Conservation (phyloP, 2,113 vertebrate species). For the Pholis gunnellus region DNA sequence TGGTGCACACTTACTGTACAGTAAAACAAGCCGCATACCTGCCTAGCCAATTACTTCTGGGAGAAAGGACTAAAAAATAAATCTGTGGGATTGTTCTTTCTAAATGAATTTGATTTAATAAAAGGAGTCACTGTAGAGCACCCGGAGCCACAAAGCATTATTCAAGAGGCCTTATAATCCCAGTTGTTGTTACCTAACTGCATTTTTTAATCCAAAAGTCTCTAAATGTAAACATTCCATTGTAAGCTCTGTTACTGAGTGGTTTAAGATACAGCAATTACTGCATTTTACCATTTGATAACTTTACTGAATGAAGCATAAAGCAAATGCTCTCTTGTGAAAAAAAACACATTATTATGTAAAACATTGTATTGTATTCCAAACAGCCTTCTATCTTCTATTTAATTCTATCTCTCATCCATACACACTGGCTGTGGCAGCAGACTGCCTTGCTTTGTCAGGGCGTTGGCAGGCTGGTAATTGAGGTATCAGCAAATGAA, state of each 20-base stretch:
- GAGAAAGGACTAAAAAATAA: not conserved
- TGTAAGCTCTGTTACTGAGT: not conserved
- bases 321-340: not conserved
- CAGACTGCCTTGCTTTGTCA: constrained; percentile 62
- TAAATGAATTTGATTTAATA: constrained; percentile 8
- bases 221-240: not conserved
- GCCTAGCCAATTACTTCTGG: not conserved
- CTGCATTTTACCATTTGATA: not conserved
- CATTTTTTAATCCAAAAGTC: constrained; percentile 19
- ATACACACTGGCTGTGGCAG: constrained; percentile 19
- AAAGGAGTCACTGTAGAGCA: constrained; percentile 6
- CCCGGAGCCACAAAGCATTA: constrained; percentile 28
- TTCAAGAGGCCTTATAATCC: constrained; percentile 36
- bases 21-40: not conserved
- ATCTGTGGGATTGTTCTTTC: not conserved
- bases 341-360: not conserved
- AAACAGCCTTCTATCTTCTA: not conserved
- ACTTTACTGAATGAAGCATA: constrained; percentile 4
- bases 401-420: not conserved
- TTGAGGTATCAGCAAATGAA: constrained; percentile 77
- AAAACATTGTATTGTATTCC: not conserved
- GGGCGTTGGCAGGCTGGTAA: constrained; percentile 62
- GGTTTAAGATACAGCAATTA: not conserved
- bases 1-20: not conserved
- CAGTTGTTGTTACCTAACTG: constrained; percentile 40